Evolutionary conservation across 2,113 vertebrate genomes (phyloP).

Genomic region (Paramormyrops kingsleyae): DNA sequence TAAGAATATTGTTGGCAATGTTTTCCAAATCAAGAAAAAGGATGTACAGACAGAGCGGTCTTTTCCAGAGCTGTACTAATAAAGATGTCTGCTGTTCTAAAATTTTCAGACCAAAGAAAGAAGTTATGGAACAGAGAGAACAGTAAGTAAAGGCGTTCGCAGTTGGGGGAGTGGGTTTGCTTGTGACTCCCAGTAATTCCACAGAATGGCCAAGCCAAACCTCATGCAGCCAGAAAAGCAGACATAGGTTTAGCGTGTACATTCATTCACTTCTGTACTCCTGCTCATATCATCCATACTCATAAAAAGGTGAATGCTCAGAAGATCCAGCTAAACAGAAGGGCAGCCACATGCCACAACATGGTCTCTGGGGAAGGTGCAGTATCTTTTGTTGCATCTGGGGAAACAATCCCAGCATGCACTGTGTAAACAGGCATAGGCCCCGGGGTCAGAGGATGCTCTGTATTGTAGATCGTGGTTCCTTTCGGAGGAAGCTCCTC

Average conservation of each 20-base stretch:
- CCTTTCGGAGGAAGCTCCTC: neutral
- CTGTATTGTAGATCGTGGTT: neutral
- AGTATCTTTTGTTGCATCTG: slow-evolving; percentile 20
- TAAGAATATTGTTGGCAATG: slow-evolving; percentile 56
- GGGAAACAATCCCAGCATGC: slow-evolving; percentile 6
- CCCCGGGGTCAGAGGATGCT: neutral
- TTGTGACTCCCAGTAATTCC: neutral
- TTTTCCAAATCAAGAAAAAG: neutral
- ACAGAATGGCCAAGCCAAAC: neutral
- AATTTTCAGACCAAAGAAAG: slow-evolving; percentile 86
- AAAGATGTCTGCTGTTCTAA: slow-evolving; percentile 43
- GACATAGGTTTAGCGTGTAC: neutral
- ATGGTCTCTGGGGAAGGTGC: slow-evolving; percentile 13
- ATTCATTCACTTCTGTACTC: too few relatives aligned
- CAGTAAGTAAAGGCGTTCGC: slow-evolving; percentile 74
- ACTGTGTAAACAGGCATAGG: neutral
- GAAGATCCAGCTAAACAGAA: neutral
- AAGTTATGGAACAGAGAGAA: slow-evolving; percentile 79
- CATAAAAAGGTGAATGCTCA: neutral
- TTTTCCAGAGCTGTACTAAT: slow-evolving; percentile 34
- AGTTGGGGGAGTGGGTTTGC: neutral
- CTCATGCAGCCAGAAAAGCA: neutral
- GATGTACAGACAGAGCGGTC: neutral
- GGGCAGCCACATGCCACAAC: neutral
- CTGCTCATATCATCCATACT: neutral